Base-by-base conservation (phyloP, 2,113 vertebrate genomes). In the Barbus barbus region DNA sequence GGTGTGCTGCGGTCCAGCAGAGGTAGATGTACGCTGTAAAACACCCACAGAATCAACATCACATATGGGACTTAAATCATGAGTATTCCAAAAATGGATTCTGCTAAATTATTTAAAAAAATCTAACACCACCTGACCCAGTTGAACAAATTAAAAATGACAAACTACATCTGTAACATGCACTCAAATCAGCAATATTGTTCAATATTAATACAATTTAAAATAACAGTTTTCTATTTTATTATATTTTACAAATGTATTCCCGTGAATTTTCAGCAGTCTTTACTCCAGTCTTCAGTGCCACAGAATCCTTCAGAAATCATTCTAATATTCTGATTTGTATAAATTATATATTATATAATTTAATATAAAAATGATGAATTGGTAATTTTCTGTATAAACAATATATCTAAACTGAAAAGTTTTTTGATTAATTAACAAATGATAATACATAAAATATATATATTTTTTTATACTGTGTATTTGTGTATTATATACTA, bases 1-100 rank as follows among this genome's bases (percentile, higher is more conserved):
- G 97, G 97, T 86, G 96, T 93, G 24, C 95, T 98, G 87, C 97
- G 97, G 88, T 98, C 97, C 53, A 99, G 94, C 53, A 99, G 94
- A 13, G 97, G 96, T 83, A 98, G 94, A 89, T 96, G 97, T 85
- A 97, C 94, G 67, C 97, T 99, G 90, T 13, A 56, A 51, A 36
- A 63, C 75, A 74, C 13, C 12, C 12, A 82, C 8, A 83, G 26
- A 61, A 14, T 56, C 46, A 36, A 65, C 11, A 38, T 73, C 48
- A 71, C 44, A 0, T 0, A 81, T 81, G 16, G 16, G 9, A 46
- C 16, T 12, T 13, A 67, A 4, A 53, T 36, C 36, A 36, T 6
- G 14, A 31, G 13, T 8, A 65, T 8, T n/a, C n/a, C n/a, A 63
- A 61, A 63, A 16, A 26, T 28, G 26, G 16, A 28, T 63, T 63